phyloP scores from a whole-genome alignment of 2,113 vertebrate species.

The Vulpes vulpes region DNA sequence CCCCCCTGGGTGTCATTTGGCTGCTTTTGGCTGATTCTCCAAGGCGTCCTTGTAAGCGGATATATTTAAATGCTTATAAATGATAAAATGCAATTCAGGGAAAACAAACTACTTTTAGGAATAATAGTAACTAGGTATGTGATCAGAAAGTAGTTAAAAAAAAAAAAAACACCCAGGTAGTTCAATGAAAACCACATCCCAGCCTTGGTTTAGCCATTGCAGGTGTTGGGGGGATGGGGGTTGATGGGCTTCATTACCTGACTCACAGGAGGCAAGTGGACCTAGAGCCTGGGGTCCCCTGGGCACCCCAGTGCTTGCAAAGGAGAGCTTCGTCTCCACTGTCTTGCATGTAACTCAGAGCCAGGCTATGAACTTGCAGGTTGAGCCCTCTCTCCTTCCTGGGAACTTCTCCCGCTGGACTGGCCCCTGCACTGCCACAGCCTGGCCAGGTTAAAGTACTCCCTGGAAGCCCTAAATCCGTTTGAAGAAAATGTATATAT shows the following conservation, averaged over 20 bases:
- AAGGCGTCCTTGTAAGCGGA: too few relatives aligned
- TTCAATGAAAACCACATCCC: background rate
- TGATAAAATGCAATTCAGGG: background rate
- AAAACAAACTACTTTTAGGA: background rate
- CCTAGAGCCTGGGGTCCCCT: background rate
- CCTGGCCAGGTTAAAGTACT: fast-evolving
- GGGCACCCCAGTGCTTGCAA: background rate
- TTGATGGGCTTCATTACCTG: fast-evolving
- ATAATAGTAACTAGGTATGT: background rate
- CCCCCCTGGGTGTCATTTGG: fast-evolving
- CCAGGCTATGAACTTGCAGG: fast-evolving
- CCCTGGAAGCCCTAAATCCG: background rate
- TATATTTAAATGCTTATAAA: background rate
- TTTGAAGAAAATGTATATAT: fast-evolving
- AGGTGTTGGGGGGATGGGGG: too few relatives aligned
- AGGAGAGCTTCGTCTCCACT: fast-evolving
- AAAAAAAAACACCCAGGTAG: background rate
- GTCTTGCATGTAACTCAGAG: too few relatives aligned
- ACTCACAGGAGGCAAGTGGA: fast-evolving
- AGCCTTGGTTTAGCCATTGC: too few relatives aligned
- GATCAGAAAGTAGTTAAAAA: background rate
- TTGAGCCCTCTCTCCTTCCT: background rate
- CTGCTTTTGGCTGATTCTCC: background rate
- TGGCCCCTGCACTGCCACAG: fast-evolving
- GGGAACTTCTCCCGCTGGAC: background rate